Evolutionary conservation across 2,888 invertebrate species (phyloP), one percentile per base, ranked within the genome.

Genomic region (Troglohyphantes excavatus): DNA sequence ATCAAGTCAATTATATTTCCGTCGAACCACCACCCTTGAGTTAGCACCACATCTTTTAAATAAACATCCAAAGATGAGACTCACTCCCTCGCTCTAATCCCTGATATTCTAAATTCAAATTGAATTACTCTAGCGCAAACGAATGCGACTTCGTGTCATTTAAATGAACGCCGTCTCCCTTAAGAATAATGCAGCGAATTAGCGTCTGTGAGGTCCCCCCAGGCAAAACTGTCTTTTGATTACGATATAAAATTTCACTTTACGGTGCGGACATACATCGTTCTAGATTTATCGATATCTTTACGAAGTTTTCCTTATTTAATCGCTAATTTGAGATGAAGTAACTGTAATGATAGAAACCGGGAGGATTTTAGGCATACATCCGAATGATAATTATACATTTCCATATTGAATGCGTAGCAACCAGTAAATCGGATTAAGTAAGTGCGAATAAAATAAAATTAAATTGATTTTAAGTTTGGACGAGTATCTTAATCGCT

Each of bases 221-320:
- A 27, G 67, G 53, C 75, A 75, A 84, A 83, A 84, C 59, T 46
- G 21, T 29, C 43, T 59, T 85, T 85, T 76, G 76, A 85, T 85
- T 76, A 85, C 23, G 75, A 75, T 76, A 68, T 67, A 68, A 75
- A 85, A 76, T 76, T 76, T 26, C 29, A 70, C 39, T 72, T 72
- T 27, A 63, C 43, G 75, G 78, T 63, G 72, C 63, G 11, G 43
- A 72, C 72, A 72, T 67, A 79, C 46, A 79, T 78, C 76, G 39
- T 63, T 43, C n/a, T 23, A 17, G 39, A 23, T 39, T 33, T 65
- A 63, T 63, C 76, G 76, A 39, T 78, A 65, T 61, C 17, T 78
- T 78, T 63, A 78, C 33, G 11, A 17, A 46, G 46, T 17, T 13
- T 46, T 46, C 17, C 46, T 9, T 46, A 46, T 46, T 17, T 46